Conservation (phyloP, 35 echinoderm and acorn worm species). For the Strongylocentrotus purpuratus region DNA sequence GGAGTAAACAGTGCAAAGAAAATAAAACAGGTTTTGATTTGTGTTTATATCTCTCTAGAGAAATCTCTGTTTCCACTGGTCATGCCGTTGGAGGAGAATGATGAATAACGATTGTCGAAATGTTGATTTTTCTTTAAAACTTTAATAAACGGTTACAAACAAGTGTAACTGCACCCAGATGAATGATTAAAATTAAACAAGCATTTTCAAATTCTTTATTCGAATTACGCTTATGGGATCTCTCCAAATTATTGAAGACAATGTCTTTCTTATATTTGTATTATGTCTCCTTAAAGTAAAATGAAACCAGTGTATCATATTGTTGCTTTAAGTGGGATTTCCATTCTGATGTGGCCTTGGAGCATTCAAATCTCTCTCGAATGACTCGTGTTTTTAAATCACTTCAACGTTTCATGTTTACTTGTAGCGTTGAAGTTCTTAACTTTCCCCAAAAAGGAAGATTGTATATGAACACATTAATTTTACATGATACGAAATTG, state of each 20-base stretch:
- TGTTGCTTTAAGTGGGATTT: background rate
- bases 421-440: no score
- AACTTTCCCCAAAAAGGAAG: no score
- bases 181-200: background rate
- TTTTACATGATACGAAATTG: no score
- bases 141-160: background rate
- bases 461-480: no score
- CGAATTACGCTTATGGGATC: background rate
- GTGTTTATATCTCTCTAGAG: background rate
- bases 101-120: background rate
- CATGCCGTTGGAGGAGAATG: background rate
- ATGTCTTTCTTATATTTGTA: background rate
- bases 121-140: background rate
- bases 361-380: background rate
- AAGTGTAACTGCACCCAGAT: background rate
- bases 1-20: background rate
- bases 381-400: background rate
- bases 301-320: background rate
- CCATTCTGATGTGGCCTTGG: background rate
- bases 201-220: background rate
- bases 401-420: background rate
- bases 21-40: background rate
- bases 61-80: background rate
- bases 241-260: background rate
- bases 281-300: background rate